A percentile compares a stretch with the other conserved stretches of the same genome.
phyloP scores from a whole-genome alignment of 2,113 vertebrate genomes.

The Narcine bancroftii region DNA sequence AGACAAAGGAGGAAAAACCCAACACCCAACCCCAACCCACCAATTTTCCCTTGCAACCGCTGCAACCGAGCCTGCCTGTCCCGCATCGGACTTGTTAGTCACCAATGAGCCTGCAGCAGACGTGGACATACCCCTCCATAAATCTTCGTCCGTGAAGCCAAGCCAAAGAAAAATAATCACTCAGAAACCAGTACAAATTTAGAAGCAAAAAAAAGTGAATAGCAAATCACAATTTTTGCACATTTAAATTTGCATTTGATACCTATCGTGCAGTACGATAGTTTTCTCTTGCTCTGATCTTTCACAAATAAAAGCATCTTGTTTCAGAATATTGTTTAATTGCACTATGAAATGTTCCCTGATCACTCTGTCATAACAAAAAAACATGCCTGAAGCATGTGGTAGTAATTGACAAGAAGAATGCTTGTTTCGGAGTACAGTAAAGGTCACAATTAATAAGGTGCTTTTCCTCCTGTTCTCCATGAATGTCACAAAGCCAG shows the following conservation, averaged over 20 bases:
- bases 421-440: not conserved
- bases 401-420: constrained; percentile 7
- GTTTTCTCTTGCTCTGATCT: not conserved
- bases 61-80: too few species aligned
- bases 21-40: too few species aligned
- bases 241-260: constrained; percentile 7
- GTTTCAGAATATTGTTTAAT: not conserved
- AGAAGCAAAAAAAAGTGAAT: constrained; percentile 23
- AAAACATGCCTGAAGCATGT: not conserved
- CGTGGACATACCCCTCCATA: too few species aligned
- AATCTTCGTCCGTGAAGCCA: too few species aligned
- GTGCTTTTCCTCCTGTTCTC: constrained; percentile 2
- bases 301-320: not conserved
- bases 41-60: too few species aligned
- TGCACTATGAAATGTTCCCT: not conserved
- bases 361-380: not conserved
- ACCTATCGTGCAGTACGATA: not conserved
- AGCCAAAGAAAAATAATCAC: too few species aligned
- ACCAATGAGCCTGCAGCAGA: too few species aligned
- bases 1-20: too few species aligned
- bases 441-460: constrained; percentile 33
- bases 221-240: not conserved
- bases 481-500: constrained; percentile 19
- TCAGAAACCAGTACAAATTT: not conserved
- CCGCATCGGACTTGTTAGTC: too few species aligned